Evolutionary conservation across 2,888 invertebrate genomes (phyloP).

Genomic region (Pterobdella sp.): DNA sequence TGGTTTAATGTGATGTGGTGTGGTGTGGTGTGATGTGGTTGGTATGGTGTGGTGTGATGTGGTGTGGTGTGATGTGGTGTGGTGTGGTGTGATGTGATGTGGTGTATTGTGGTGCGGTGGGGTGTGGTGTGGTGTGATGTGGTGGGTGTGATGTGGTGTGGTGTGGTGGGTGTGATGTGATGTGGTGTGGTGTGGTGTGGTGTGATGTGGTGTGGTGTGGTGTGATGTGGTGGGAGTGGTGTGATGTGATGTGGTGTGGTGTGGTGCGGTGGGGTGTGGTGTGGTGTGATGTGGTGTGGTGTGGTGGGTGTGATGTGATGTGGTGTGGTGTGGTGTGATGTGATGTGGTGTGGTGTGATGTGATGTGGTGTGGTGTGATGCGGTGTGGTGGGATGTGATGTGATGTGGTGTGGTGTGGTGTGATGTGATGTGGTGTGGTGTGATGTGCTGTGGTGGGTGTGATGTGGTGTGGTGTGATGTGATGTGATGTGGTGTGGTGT

Average conservation of each 20-base stretch:
- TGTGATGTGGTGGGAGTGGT: neutral
- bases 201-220: neutral
- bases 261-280: constrained; percentile 8
- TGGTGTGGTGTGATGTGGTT: neutral
- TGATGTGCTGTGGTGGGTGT: neutral
- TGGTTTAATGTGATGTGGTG: neutral
- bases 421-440: neutral
- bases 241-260: constrained; percentile 5
- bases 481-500: neutral
- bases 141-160: neutral
- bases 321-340: neutral
- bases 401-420: neutral
- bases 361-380: neutral
- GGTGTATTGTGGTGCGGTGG: too few species aligned
- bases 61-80: constrained; percentile 50
- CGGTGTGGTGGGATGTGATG: neutral
- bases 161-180: neutral
- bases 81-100: neutral
- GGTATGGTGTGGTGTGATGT: constrained; percentile 54
- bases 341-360: neutral
- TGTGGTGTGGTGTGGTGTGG: neutral
- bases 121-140: too few species aligned
- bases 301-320: neutral
- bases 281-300: constrained; percentile 7
- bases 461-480: neutral